Evolutionary conservation across 1,140 invertebrate species (phyloP).

Genomic region (Popillia japonica): DNA sequence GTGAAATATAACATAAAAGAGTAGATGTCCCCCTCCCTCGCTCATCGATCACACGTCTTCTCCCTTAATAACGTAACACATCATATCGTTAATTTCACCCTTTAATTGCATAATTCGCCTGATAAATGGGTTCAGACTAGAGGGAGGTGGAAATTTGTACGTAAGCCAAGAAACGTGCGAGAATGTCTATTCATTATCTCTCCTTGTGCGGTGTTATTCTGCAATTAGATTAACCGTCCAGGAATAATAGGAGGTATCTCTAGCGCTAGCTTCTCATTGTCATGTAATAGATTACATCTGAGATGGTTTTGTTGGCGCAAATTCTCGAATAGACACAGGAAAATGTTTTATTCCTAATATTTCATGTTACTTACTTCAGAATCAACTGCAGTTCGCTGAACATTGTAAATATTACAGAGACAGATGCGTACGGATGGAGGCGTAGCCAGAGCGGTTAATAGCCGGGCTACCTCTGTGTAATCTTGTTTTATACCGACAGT

Average conservation of each 20-base stretch:
- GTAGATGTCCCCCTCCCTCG: too few species aligned
- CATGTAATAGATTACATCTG: too few species aligned
- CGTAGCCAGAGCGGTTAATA: not conserved
- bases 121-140: not conserved
- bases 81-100: not conserved
- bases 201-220: not conserved
- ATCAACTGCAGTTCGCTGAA: not conserved
- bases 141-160: not conserved
- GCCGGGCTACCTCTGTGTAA: not conserved
- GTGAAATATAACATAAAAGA: too few species aligned
- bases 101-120: conserved; percentile 1
- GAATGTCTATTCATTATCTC: conserved; percentile 18
- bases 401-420: not conserved
- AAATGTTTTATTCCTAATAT: too few species aligned
- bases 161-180: not conserved
- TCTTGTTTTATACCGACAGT: not conserved
- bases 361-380: too few species aligned
- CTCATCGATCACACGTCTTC: not conserved
- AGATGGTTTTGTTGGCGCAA: too few species aligned
- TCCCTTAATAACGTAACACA: not conserved
- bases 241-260: too few species aligned
- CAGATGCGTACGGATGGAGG: not conserved
- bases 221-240: not conserved
- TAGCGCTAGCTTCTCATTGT: too few species aligned
- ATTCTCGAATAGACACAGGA: too few species aligned